A percentile compares a stretch with the other conserved stretches of the same genome.
These are phyloP conservation scores for Hyperoplus lanceolatus DNA, from an alignment of 2,797 vertebrate species.

Conservation along the genomic window DNA sequence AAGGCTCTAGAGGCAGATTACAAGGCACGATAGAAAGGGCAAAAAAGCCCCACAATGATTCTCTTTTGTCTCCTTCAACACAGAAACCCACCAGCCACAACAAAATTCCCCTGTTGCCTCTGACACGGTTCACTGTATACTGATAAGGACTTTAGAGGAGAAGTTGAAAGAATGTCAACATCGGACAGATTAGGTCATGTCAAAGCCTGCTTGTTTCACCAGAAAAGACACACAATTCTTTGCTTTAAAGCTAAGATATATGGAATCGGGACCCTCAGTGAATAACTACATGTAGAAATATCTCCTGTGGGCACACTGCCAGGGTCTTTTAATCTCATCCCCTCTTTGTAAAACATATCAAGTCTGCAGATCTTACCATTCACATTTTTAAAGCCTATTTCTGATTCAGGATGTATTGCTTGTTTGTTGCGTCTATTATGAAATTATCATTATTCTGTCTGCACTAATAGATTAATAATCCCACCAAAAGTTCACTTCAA, in stretches of 20 bases:
- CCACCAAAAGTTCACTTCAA: neutral
- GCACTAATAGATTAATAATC: neutral
- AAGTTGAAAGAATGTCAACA: conserved; percentile 72
- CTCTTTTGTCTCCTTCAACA: conserved; percentile 41
- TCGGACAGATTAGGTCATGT: conserved; percentile 53
- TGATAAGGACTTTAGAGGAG: conserved; percentile 45
- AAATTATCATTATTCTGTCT: too few species aligned
- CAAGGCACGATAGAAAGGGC: neutral
- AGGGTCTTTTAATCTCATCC: conserved; percentile 23
- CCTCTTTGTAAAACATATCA: neutral
- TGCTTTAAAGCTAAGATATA: neutral
- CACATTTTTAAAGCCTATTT: neutral
- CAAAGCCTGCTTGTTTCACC: conserved; percentile 53
- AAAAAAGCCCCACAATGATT: neutral
- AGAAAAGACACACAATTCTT: neutral
- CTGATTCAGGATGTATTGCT: neutral
- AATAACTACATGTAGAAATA: conserved; percentile 35
- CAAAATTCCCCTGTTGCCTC: conserved; percentile 39
- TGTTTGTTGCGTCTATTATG: neutral
- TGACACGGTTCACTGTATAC: conserved; percentile 2
- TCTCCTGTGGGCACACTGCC: conserved; percentile 19
- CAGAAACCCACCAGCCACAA: conserved; percentile 67
- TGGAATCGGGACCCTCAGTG: conserved; percentile 10
- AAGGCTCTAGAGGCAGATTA: neutral
- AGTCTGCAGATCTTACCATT: conserved; percentile 11